Base-by-base conservation (phyloP, 1,140 invertebrate genomes). In the Muscidifurax raptorellus region DNA sequence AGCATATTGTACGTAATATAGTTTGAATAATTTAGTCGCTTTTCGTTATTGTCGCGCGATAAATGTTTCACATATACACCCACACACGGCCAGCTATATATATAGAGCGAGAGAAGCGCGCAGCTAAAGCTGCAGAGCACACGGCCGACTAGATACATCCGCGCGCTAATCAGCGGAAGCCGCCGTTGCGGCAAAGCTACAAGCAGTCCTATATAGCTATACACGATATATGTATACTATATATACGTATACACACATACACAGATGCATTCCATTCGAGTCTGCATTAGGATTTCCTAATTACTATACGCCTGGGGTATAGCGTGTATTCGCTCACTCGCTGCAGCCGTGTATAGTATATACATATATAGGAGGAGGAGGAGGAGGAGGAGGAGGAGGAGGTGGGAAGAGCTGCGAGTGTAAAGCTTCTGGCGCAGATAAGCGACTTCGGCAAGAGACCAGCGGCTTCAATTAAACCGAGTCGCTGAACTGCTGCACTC, bases 271-370 rank as follows among this genome's bases (percentile, higher is more conserved):
- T 47, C 66, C 40, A 52, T 52, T 69, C 36, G 40, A 76, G 71
- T 67, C 10, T 66, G 36, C 59, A 67, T 76, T 82, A 76, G 30
- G 32, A 76, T 76, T 67, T 76, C 59, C 81, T 82, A 76, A 82
- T 82, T 82, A 76, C 25, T 22, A 12, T 66, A 15, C 40, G 44
- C 27, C 15, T 25, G n/a, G 22, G 18, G 27, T 22, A 71, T 47
- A 69, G 25, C 44, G 66, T 13, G 2, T 47, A 13, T 47, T 1
- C 15, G 44, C 44, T 47, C 25, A 25, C 30, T 22, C 13, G 28
- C 22, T 32, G 0, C 6, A 40, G 74, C 12, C 12, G 44, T 18
- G n/a, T n/a, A n/a, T n/a, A n/a, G n/a, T n/a, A n/a, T n/a, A n/a
- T n/a, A n/a, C n/a, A n/a, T n/a, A n/a, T n/a, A n/a, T n/a, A n/a